A percentile compares a stretch with the other conserved stretches of the same genome.
Evolutionary conservation across 2,888 invertebrate genomes (phyloP).

Genomic region (Drosophila eohydei): DNA sequence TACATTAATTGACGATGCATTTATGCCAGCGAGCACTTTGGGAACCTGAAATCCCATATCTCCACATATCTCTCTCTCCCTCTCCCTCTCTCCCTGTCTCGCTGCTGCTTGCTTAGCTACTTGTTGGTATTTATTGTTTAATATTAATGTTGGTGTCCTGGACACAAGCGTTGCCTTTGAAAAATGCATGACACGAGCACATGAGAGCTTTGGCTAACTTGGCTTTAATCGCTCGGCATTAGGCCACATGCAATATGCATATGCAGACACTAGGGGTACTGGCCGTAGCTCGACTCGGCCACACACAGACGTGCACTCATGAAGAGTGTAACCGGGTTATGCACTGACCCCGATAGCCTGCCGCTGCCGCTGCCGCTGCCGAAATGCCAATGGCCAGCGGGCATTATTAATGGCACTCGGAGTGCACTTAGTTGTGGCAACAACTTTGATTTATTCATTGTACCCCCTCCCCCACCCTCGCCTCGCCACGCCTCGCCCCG

Average conservation of each 20-base stretch:
- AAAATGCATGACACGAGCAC: constrained; percentile 54
- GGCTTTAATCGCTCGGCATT: constrained; percentile 60
- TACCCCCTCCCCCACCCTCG: background rate
- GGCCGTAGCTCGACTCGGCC: background rate
- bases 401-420: constrained; percentile 60
- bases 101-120: constrained; percentile 7
- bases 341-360: constrained; percentile 44
- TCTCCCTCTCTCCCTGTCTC: background rate
- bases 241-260: constrained; percentile 60
- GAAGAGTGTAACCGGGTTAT: constrained; percentile 48
- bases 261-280: constrained; percentile 11
- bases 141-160: constrained; percentile 46
- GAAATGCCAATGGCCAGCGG: constrained; percentile 55
- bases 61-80: background rate
- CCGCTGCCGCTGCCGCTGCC: constrained; percentile 6
- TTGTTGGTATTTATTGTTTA: constrained; percentile 61
- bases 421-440: constrained; percentile 59
- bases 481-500: accelerated
- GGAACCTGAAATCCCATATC: background rate
- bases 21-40: constrained; percentile 59
- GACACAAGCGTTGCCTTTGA: constrained; percentile 29
- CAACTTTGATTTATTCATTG: constrained; percentile 56
- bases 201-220: constrained; percentile 38
- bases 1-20: constrained; percentile 76
- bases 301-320: background rate